These are phyloP conservation scores for Brachycybe producta DNA, from an alignment of 2,888 invertebrate species.

Conservation along the genomic window DNA sequence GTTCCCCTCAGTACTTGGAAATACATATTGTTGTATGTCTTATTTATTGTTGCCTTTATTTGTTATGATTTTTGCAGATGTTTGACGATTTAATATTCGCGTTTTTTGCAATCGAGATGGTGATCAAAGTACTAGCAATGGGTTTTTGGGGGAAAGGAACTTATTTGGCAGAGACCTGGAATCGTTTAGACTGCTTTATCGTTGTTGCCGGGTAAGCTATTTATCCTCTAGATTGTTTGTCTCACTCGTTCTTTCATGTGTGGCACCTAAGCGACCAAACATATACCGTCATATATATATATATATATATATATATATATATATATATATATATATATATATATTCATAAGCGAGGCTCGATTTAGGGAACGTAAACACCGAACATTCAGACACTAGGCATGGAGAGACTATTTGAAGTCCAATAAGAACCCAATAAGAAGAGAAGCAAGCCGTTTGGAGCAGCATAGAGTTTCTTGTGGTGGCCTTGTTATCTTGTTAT, in stretches of 20 bases:
- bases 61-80: slow-evolving; percentile 54
- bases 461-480: too few species aligned
- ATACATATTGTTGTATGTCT: too few species aligned
- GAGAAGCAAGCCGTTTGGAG: too few species aligned
- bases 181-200: slow-evolving; percentile 94
- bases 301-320: neutral
- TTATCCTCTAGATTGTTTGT: slow-evolving; percentile 2
- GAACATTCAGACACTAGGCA: too few species aligned
- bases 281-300: neutral
- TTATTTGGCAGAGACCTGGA: slow-evolving; percentile 97
- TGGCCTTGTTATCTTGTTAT: too few species aligned
- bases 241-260: neutral
- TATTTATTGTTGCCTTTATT: neutral
- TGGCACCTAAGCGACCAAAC: neutral
- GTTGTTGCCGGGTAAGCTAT: slow-evolving; percentile 77
- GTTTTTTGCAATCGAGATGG: slow-evolving; percentile 96
- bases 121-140: slow-evolving; percentile 97
- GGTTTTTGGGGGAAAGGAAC: slow-evolving; percentile 85
- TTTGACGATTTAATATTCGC: slow-evolving; percentile 98
- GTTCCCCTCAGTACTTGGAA: too few species aligned
- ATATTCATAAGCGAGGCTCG: too few species aligned
- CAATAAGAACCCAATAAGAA: too few species aligned
- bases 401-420: too few species aligned
- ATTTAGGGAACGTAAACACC: too few species aligned
- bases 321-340: neutral